These are phyloP conservation scores for Bolinopsis microptera DNA, from an alignment of 37 sponge, comb jelly and placozoan genomes.

Conservation along the genomic window DNA sequence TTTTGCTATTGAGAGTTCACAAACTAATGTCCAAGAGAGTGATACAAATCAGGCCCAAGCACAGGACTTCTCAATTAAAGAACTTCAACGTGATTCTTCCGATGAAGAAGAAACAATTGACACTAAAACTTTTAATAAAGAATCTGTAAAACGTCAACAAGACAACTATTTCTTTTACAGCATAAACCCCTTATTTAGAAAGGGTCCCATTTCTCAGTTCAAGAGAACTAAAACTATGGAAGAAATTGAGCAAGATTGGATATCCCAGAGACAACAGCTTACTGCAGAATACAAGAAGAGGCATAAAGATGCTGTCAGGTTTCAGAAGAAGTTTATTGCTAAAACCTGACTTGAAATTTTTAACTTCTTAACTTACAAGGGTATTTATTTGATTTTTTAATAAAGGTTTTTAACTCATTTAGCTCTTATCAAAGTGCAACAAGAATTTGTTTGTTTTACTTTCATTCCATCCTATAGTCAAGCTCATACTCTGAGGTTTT, in stretches of 20 bases:
- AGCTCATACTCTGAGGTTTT: too few species aligned
- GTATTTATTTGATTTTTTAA: too few species aligned
- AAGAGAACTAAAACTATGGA: slow-evolving; percentile 45
- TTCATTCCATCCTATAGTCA: too few species aligned
- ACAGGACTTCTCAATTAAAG: neutral
- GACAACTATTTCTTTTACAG: neutral
- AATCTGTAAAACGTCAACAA: neutral
- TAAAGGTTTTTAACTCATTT: too few species aligned
- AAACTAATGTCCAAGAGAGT: neutral
- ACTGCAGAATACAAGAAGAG: slow-evolving; percentile 17
- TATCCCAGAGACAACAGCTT: neutral
- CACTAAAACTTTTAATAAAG: neutral
- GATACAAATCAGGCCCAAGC: neutral
- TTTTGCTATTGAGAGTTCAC: neutral
- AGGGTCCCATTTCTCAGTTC: neutral
- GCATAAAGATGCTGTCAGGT: slow-evolving; percentile 55
- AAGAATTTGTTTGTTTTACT: too few species aligned
- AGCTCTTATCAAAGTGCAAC: too few species aligned
- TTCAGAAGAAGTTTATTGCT: slow-evolving; percentile 11
- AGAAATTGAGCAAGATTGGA: neutral
- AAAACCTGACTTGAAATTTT: neutral
- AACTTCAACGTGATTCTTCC: slow-evolving; percentile 38
- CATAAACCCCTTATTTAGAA: neutral
- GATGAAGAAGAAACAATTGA: neutral
- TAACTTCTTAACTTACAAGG: too few species aligned